Base-by-base conservation (phyloP, 2,888 invertebrate genomes). In the Tortrix viridana region DNA sequence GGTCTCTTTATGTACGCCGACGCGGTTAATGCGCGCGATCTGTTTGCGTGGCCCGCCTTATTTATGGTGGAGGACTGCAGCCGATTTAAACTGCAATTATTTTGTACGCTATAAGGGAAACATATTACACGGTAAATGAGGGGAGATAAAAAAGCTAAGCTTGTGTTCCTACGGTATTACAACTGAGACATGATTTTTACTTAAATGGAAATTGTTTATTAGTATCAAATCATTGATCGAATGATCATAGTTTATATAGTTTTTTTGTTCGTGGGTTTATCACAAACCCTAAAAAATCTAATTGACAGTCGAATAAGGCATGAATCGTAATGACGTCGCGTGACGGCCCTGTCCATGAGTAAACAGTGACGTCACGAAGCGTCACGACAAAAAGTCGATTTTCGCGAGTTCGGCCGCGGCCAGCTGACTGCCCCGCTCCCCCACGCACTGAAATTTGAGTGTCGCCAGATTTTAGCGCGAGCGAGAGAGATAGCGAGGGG, bases 331-430 rank as follows among this genome's bases (percentile, higher is more conserved):
- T 74, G 71, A 65, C 68, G 65, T 69, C 64, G 64, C 82, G 82
- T 83, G 84, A 82, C 78, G 63, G 72, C 72, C 79, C 76, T 81
- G 84, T 82, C 81, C 82, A 81, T 81, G 83, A 86, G 91, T 88
- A 90, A 91, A 90, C 90, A 89, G 90, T 91, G 92, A 91, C 92
- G 92, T 91, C 92, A 92, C 88, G 86, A 77, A 85, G 89, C 90
- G 91, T 91, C 91, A 91, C 85, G 89, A 91, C 91, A 91, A 92
- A 91, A 91, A 91, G 91, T 90, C 90, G 90, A 91, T 92, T 91
- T 90, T 89, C 89, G 89, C 88, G 89, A 89, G 89, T 92, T 90
- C 89, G 88, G 86, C 89, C 92, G 91, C 44, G 43, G 87, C 89
- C 92, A 91, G 92, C 92, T 91, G 91, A 91, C 90, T 91, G 89